Percentiles rank a stretch among this genome's conserved stretches.
phyloP scores from a whole-genome alignment of 2,888 invertebrate species.

The Ochropleura leucogaster region DNA sequence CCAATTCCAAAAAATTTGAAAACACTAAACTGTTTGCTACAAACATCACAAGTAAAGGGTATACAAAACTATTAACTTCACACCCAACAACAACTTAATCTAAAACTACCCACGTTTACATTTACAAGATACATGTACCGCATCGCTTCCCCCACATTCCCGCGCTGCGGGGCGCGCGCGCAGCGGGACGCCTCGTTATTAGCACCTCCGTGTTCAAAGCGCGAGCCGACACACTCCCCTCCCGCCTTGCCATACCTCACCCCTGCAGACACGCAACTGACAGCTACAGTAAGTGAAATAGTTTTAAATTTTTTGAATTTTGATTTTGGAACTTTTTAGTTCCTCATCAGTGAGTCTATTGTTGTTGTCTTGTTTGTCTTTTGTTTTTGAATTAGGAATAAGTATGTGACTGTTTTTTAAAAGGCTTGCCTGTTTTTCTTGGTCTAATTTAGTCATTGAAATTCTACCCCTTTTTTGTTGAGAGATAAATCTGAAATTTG shows the following conservation, averaged over 20 bases:
- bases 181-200: conserved; percentile 88
- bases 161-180: conserved; percentile 84
- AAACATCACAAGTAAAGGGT: conserved; percentile 4
- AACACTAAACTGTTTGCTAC: not conserved
- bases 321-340: conserved; percentile 39
- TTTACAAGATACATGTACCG: conserved; percentile 45
- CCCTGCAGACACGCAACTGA: conserved; percentile 69
- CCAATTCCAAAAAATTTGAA: not conserved
- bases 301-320: conserved; percentile 71
- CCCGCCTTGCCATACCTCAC: conserved; percentile 54
- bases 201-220: conserved; percentile 88
- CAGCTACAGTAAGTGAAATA: conserved; percentile 84
- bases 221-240: conserved; percentile 57
- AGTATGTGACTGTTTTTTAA: no score
- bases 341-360: conserved; percentile 52
- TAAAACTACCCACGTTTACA: conserved; percentile 38
- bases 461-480: no score
- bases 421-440: no score
- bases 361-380: conserved; percentile 24
- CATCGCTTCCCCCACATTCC: conserved; percentile 73
- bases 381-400: not conserved
- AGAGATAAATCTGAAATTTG: no score
- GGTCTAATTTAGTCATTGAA: no score
- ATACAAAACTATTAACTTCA: not conserved
- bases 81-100: conserved; percentile 39